phyloP scores from a whole-genome alignment of 92 coral and sea anemone species.

The Epizoanthus ramosus region DNA sequence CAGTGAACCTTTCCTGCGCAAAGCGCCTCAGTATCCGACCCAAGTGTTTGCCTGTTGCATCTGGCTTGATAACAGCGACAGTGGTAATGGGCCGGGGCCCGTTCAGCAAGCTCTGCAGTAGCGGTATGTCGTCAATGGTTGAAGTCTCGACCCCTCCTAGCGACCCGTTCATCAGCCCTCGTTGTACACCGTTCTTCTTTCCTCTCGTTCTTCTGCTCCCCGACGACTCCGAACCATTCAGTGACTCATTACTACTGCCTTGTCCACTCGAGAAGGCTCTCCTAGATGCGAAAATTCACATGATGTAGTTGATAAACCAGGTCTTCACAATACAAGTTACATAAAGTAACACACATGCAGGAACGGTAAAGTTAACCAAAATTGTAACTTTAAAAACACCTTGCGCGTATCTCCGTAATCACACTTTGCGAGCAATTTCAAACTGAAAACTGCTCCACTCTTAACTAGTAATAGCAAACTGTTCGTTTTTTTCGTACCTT shows the following conservation, averaged over 20 bases:
- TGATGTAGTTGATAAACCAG: not conserved
- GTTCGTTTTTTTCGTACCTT: too few species aligned
- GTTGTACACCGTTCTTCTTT: not conserved
- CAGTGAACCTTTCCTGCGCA: constrained; percentile 79
- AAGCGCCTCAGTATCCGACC: constrained; percentile 85
- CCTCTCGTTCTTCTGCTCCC: constrained; percentile 21
- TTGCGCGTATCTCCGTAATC: too few species aligned
- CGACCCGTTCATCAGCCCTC: constrained; percentile 36
- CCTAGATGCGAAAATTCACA: not conserved
- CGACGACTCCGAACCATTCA: constrained; percentile 18
- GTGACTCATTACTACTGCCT: constrained; percentile 56
- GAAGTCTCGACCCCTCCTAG: constrained; percentile 68
- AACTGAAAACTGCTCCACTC: too few species aligned
- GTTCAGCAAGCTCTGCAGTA: constrained; percentile 73
- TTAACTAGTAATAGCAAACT: too few species aligned
- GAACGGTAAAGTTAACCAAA: too few species aligned
- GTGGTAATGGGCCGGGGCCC: constrained; percentile 89
- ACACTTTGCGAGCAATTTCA: too few species aligned
- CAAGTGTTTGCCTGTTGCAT: constrained; percentile 73
- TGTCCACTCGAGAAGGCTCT: constrained; percentile 27
- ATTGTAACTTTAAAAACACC: too few species aligned
- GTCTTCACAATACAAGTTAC: too few species aligned
- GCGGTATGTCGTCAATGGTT: constrained; percentile 62
- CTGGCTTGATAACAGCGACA: constrained; percentile 87
- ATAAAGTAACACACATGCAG: too few species aligned